These are phyloP conservation scores for Lasioglossum villosulum DNA, from an alignment of 2,888 invertebrate genomes.

Conservation along the genomic window DNA sequence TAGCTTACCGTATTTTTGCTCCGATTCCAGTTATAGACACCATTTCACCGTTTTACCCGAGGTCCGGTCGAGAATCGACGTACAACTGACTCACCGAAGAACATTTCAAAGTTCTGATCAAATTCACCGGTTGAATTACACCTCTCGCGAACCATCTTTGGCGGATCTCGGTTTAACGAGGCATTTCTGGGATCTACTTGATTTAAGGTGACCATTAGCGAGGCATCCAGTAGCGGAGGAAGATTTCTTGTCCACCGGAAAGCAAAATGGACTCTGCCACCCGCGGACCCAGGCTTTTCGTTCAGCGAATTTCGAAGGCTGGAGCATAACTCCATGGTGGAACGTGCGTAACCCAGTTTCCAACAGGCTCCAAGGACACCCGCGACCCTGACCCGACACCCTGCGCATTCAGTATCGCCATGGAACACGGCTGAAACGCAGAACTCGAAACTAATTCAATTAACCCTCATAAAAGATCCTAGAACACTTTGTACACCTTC, in stretches of 20 bases:
- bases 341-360: slow-evolving; percentile 1
- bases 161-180: neutral
- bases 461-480: no score
- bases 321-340: neutral
- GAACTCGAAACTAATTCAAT: neutral
- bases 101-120: neutral
- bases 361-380: neutral
- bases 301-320: neutral
- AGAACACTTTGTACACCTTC: no score
- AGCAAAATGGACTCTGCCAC: neutral
- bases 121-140: neutral
- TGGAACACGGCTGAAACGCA: neutral
- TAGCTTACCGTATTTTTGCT: neutral
- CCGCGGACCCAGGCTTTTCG: neutral
- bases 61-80: neutral
- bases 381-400: neutral
- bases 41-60: slow-evolving; percentile 1
- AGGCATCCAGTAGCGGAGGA: neutral
- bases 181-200: neutral
- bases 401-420: neutral
- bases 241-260: neutral
- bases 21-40: slow-evolving; percentile 7
- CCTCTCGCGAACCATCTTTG: neutral
- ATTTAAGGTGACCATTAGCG: neutral
- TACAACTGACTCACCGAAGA: neutral